Conservation (phyloP, 2,113 vertebrate species). For the Recurvirostra avosetta region DNA sequence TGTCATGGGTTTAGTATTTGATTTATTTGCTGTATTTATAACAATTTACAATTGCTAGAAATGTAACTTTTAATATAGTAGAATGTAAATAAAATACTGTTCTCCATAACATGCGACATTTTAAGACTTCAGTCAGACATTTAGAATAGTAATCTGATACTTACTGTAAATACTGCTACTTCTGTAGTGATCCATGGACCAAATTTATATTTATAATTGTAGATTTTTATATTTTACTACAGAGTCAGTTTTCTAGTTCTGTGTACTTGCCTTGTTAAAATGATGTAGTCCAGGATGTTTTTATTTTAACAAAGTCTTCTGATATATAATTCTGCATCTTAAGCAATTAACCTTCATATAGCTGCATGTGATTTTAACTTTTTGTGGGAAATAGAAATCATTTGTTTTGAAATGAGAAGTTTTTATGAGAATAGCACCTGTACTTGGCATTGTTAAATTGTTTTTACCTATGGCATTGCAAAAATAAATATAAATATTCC, state of each 20-base stretch:
- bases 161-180: slow-evolving; percentile 90
- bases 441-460: slow-evolving; percentile 71
- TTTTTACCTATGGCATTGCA: slow-evolving; percentile 73
- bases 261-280: slow-evolving; percentile 83
- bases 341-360: slow-evolving; percentile 78
- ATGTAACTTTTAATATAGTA: slow-evolving; percentile 78
- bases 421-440: slow-evolving; percentile 79
- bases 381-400: slow-evolving; percentile 74
- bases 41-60: slow-evolving; percentile 76
- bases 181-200: slow-evolving; percentile 90
- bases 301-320: slow-evolving; percentile 75
- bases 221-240: slow-evolving; percentile 98
- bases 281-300: slow-evolving; percentile 76
- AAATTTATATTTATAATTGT: slow-evolving; percentile 99
- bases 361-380: slow-evolving; percentile 85
- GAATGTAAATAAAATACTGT: slow-evolving; percentile 81
- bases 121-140: slow-evolving; percentile 72
- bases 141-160: slow-evolving; percentile 80
- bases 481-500: slow-evolving; percentile 78
- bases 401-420: slow-evolving; percentile 74
- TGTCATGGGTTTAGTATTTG: slow-evolving; percentile 71
- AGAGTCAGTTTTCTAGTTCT: slow-evolving; percentile 89
- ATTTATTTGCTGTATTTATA: slow-evolving; percentile 82
- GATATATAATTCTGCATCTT: slow-evolving; percentile 71
- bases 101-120: slow-evolving; percentile 71